phyloP scores from a whole-genome alignment of 2,113 vertebrate genomes.

The Ammospiza caudacuta region DNA sequence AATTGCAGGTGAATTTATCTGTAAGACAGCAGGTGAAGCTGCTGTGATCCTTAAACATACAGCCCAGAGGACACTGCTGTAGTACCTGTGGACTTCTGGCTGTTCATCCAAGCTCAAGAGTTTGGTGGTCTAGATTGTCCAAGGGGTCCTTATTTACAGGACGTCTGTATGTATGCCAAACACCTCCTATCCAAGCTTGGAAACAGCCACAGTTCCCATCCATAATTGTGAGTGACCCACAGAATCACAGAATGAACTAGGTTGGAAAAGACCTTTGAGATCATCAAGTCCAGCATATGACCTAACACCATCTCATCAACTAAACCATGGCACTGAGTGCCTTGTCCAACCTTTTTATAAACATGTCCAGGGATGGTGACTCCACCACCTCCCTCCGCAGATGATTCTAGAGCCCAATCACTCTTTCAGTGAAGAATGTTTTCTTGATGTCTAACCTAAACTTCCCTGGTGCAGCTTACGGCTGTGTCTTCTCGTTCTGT shows the following conservation, averaged over 20 bases:
- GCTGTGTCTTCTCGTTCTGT: rapidly evolving
- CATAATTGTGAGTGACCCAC: neutral
- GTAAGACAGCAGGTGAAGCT: neutral
- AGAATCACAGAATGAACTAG: neutral
- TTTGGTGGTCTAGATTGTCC: neutral
- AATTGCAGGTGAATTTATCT: neutral
- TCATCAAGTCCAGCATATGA: neutral
- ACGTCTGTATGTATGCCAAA: neutral
- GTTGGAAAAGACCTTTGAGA: neutral
- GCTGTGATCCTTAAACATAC: neutral
- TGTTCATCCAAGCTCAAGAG: neutral
- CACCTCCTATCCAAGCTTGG: neutral
- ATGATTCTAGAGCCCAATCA: neutral
- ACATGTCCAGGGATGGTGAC: rapidly evolving
- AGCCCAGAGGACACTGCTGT: neutral
- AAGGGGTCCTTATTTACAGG: neutral
- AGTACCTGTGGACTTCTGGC: neutral
- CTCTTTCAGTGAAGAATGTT: neutral
- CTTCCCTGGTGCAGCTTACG: neutral
- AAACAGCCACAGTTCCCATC: neutral
- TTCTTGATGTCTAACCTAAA: neutral
- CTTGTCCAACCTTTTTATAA: neutral
- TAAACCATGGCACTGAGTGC: neutral
- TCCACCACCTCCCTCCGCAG: neutral
- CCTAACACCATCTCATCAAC: neutral